Evolutionary conservation across 1,140 invertebrate genomes (phyloP), one percentile per base, ranked within the genome.

Genomic region (Zaprionus capensis): DNA sequence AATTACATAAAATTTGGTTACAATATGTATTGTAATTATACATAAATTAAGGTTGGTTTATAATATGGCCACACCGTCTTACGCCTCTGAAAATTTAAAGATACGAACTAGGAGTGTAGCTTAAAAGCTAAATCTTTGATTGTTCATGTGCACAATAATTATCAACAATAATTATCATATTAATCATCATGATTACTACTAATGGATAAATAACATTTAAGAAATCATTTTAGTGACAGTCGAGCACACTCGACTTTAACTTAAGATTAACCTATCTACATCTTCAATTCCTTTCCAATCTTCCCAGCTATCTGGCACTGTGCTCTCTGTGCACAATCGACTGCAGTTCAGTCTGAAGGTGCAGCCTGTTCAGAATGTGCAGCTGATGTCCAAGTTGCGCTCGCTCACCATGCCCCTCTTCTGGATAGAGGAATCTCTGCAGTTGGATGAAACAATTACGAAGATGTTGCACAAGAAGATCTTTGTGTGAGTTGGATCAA

Each of bases 381-480:
- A 94, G 14, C 71, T 95, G 0, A 96, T 95, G 93, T 95, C 95
- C 59, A 94, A 94, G 20, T 92, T 96, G 7, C 94, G 95, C 0
- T 64, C 83, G 5, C 94, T 94, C 4, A 82, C 96, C 0, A 86
- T 95, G 22, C 96, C 96, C 2, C 12, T 97, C 0, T 95, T 97
- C 65, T 97, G 96, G 96, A 92, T 97, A 2, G 96, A 97, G 91
- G 96, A 97, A 92, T 95, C 94, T 11, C 75, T 95, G 2, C 92
- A 93, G 5, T 81, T 95, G 38, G 94, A 95, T 82, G 93, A 93
- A 31, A 94, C 93, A 0, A 94, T 94, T 36, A 92, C 94, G 1
- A 92, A 93, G 11, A 93, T 94, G 92, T 67, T 94, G 36, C 93
- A 94, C 31, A 80, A 93, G 38, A 93, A 94, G 73, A 90, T 95